These are phyloP conservation scores for Enteromius paludinosus DNA, from an alignment of 2,797 vertebrate species.

Conservation along the genomic window DNA sequence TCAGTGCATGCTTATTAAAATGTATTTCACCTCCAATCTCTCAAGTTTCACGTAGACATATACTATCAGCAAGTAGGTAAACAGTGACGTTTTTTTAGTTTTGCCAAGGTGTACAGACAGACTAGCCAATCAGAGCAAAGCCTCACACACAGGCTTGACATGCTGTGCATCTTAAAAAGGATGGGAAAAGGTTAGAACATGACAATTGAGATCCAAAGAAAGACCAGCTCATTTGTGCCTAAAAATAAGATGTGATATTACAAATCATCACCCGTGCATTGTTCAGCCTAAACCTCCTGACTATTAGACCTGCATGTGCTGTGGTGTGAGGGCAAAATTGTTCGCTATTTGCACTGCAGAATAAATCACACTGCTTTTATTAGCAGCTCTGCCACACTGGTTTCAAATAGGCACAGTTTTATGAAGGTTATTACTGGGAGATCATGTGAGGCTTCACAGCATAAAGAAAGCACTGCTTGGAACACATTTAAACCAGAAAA, in stretches of 20 bases:
- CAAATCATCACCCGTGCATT: slow-evolving; percentile 37
- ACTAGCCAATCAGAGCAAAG: slow-evolving; percentile 5
- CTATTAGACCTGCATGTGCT: slow-evolving; percentile 13
- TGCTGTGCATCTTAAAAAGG: background rate
- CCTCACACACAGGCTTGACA: slow-evolving; percentile 5
- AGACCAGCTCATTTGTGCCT: slow-evolving; percentile 13
- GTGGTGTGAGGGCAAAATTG: slow-evolving; percentile 6
- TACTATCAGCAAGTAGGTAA: background rate
- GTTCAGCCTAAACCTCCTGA: slow-evolving; percentile 34
- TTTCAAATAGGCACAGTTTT: slow-evolving; percentile 18
- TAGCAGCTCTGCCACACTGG: slow-evolving; percentile 1
- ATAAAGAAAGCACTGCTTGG: slow-evolving; percentile 6
- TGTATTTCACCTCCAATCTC: background rate
- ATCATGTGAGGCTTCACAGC: slow-evolving; percentile 18
- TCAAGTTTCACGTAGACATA: background rate
- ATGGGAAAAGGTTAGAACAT: background rate
- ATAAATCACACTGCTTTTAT: slow-evolving; percentile 40
- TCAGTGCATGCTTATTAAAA: slow-evolving; percentile 38
- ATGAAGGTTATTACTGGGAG: slow-evolving; percentile 10
- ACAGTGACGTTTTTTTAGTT: background rate
- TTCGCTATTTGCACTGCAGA: slow-evolving; percentile 21
- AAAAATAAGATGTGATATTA: slow-evolving; percentile 45
- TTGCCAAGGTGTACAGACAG: background rate
- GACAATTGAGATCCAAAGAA: slow-evolving; percentile 13
- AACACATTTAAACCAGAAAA: slow-evolving; percentile 17